phyloP scores from a whole-genome alignment of 2,888 invertebrate genomes.

The Sminthurinus aureus region DNA sequence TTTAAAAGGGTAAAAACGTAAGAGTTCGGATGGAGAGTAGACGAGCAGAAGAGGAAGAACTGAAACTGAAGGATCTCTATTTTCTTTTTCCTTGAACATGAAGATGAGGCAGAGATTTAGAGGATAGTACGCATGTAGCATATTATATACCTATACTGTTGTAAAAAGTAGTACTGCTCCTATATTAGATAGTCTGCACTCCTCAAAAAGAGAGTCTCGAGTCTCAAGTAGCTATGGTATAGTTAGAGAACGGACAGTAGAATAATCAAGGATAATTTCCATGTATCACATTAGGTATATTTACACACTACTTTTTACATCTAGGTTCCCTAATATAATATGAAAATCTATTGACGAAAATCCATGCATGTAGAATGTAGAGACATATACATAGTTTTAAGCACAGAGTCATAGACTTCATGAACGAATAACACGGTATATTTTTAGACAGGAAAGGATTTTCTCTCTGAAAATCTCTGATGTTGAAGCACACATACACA shows the following conservation, averaged over 20 bases:
- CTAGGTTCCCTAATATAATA: too few relatives aligned
- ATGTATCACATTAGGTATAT: neutral
- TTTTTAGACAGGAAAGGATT: constrained; percentile 18
- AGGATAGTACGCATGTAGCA: neutral
- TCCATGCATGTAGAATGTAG: too few relatives aligned
- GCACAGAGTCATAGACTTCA: neutral
- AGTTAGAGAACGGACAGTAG: neutral
- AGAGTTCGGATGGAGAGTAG: neutral
- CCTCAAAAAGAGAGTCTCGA: too few relatives aligned
- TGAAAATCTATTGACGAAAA: too few relatives aligned
- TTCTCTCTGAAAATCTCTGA: neutral
- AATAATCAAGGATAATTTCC: neutral
- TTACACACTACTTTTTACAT: too few relatives aligned
- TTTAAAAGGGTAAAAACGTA: too few relatives aligned
- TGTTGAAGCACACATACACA: neutral
- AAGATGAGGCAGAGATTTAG: neutral
- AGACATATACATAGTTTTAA: neutral
- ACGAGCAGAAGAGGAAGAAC: neutral
- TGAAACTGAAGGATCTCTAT: neutral
- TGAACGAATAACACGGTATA: neutral
- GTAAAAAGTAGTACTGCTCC: too few relatives aligned
- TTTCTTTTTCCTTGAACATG: neutral
- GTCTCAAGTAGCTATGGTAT: too few relatives aligned
- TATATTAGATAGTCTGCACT: too few relatives aligned
- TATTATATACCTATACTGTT: neutral